Evolutionary conservation across 1,140 invertebrate genomes (phyloP), one percentile per base, ranked within the genome.

Genomic region (Saccostrea cuccullata): DNA sequence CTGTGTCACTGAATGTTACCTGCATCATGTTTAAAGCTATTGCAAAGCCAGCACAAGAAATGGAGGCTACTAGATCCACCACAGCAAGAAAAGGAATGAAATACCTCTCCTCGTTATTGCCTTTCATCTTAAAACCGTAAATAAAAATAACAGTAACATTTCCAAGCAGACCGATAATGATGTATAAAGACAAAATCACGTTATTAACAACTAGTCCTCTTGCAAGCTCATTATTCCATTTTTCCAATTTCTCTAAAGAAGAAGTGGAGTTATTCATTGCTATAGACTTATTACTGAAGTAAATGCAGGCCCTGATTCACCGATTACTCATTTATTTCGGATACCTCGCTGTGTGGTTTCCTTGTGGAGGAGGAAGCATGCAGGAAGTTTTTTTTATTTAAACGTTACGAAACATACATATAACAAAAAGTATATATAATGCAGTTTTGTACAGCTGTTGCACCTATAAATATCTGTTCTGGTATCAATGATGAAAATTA

Each of bases 41-140:
- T 17, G n/a, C 1, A 15, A 40, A 2, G 15, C 6, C 17, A n/a
- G 77, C 36, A 30, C n/a, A 23, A 82, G 30, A 82, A 17, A 82
- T 13, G 36, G n/a, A 26, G 6, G 77, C 6, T 4, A 82, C 11
- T 4, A 36, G 1, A 40, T 82, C 77, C 23, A 36, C 8, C 4
- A 82, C 4, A 8, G 77, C 47, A 47, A 47, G 47, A 47, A 47
- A 6, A 9, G 47, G 47, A 6, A 47, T 47, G 9, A 47, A 47
- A 40, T 82, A 82, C 15, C 77, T n/a, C n/a, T 82, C 77, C 77
- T 82, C 77, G 0, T 17, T 17, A 9, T 82, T 26, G 26, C 6
- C 36, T 82, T 40, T 82, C 77, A 82, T n/a, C 77, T 36, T 23
- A 30, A 23, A 82, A 82, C 17, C 17, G 30, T 82, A 82, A 17